Conservation (phyloP, 2,888 invertebrate species). For the Drosophila recens region DNA sequence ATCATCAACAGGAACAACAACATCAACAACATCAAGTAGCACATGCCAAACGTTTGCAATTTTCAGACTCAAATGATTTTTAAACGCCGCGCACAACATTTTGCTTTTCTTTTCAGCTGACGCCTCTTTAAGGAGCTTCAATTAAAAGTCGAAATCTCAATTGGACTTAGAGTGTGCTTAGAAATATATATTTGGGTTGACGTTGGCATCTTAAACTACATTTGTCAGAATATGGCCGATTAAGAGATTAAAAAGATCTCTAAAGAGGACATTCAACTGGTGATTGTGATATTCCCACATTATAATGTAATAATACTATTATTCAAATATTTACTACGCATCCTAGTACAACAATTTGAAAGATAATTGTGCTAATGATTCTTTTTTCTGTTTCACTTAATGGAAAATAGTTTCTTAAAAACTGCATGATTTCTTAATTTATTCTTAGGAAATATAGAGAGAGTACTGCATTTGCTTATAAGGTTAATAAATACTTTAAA, state of each 20-base stretch:
- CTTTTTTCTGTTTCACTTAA: no score
- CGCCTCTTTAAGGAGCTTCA: conserved; percentile 3
- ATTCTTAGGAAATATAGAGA: no score
- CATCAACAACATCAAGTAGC: conserved; percentile 37
- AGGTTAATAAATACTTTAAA: no score
- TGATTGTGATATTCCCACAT: neutral
- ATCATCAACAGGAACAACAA: conserved; percentile 28
- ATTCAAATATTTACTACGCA: no score
- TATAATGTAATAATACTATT: neutral
- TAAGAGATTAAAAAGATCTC: neutral
- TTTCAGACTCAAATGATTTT: conserved; percentile 44
- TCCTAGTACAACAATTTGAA: no score
- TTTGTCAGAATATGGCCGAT: neutral
- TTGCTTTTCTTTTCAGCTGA: conserved; percentile 3
- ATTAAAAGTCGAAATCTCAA: conserved; percentile 2
- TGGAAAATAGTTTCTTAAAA: no score
- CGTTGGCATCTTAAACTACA: neutral
- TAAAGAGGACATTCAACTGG: neutral
- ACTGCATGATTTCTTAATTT: no score
- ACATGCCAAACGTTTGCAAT: conserved; percentile 45
- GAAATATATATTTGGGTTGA: neutral
- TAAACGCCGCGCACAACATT: conserved; percentile 31
- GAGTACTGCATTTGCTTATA: no score
- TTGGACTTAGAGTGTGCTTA: neutral
- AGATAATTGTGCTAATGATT: no score